A percentile compares a stretch with the other conserved stretches of the same genome.
These are phyloP conservation scores for Eucidaris tribuloides DNA, from an alignment of 35 echinoderm and acorn worm species.

Conservation along the genomic window DNA sequence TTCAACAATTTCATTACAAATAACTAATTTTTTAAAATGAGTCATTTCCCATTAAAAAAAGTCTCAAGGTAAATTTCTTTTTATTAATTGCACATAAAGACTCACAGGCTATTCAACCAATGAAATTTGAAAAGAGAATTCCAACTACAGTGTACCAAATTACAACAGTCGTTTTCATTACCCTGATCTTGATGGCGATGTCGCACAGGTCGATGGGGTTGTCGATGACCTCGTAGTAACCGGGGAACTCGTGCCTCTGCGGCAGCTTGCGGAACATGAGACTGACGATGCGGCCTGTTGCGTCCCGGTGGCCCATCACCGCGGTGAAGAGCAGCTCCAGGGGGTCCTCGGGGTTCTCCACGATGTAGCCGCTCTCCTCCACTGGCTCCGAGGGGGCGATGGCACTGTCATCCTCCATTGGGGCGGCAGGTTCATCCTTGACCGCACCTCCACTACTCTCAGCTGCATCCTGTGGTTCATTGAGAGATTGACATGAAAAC, in stretches of 20 bases:
- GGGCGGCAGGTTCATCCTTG: no score
- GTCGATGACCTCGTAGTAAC: slow-evolving; percentile 94
- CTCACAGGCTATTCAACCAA: no score
- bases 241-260: slow-evolving; percentile 74
- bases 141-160: no score
- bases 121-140: no score
- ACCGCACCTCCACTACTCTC: neutral
- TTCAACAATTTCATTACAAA: no score
- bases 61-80: no score
- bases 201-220: slow-evolving; percentile 94
- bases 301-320: slow-evolving; percentile 77
- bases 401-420: neutral
- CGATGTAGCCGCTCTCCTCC: slow-evolving; percentile 33
- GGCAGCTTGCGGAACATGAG: slow-evolving; percentile 93
- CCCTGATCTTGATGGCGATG: slow-evolving; percentile 88
- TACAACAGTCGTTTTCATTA: no score
- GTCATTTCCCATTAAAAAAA: no score
- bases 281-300: slow-evolving; percentile 70
- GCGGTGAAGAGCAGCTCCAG: slow-evolving; percentile 84
- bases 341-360: slow-evolving; percentile 75
- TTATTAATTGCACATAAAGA: no score
- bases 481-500: no score
- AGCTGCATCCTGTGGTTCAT: neutral
- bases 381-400: neutral
- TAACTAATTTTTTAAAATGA: no score